Conservation (phyloP, 2,113 vertebrate species). For the Ifrita kowaldi region DNA sequence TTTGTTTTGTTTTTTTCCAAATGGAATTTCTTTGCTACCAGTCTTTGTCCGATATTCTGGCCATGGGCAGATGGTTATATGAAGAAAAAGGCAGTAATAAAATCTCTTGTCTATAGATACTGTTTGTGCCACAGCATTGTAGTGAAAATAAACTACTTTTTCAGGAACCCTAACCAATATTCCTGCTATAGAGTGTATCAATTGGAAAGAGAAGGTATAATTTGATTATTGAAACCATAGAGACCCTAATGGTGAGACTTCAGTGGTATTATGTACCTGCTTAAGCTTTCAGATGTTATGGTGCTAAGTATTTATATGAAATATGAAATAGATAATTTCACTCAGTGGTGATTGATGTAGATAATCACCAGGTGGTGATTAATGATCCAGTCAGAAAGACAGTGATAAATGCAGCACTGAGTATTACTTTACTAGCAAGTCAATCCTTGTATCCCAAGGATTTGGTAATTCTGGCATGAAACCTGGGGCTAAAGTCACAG, state of each 20-base stretch:
- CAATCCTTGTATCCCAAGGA: not conserved
- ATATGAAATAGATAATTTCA: not conserved
- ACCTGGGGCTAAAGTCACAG: not conserved
- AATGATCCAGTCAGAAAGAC: not conserved
- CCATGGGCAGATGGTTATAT: not conserved
- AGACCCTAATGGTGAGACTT: not conserved
- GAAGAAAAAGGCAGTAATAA: not conserved
- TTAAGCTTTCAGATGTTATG: not conserved
- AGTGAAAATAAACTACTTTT: not conserved
- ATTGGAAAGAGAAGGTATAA: not conserved
- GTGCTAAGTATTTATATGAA: not conserved
- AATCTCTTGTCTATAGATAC: not conserved
- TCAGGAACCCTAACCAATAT: not conserved
- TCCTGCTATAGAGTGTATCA: not conserved
- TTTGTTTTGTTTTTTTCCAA: not conserved
- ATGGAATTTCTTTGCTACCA: not conserved
- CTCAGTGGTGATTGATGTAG: not conserved
- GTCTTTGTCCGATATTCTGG: not conserved
- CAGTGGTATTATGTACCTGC: accelerated
- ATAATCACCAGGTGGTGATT: not conserved
- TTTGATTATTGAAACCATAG: not conserved
- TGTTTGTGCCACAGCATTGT: not conserved
- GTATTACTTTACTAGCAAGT: not conserved
- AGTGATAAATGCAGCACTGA: not conserved
- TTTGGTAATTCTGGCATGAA: not conserved